Percentiles rank a stretch among this genome's conserved stretches.
Conservation (phyloP, 2,888 invertebrate species). For the Cyaniris semiargus region DNA sequence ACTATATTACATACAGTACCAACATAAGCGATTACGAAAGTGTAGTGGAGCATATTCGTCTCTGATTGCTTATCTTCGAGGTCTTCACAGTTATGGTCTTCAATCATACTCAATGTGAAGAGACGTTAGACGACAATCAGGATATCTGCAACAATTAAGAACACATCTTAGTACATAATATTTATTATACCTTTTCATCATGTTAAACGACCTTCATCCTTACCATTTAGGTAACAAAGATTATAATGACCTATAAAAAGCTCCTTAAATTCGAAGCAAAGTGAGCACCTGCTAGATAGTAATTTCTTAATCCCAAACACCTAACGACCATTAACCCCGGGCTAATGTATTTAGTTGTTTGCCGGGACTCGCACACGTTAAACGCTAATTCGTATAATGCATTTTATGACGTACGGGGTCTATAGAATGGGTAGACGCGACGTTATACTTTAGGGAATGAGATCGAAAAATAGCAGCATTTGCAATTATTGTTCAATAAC, state of each 20-base stretch:
- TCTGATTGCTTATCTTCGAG: too few species aligned
- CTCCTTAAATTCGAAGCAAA: not conserved
- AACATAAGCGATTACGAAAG: too few species aligned
- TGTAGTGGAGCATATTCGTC: too few species aligned
- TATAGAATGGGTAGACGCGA: slow-evolving; percentile 45
- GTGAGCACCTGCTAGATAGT: not conserved
- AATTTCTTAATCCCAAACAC: slow-evolving; percentile 34
- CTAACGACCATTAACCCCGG: slow-evolving; percentile 41
- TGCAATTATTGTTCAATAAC: too few species aligned
- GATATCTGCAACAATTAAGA: not conserved
- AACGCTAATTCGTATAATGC: slow-evolving; percentile 64
- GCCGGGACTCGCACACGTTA: slow-evolving; percentile 52
- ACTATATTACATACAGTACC: too few species aligned
- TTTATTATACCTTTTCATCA: not conserved
- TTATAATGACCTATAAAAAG: not conserved
- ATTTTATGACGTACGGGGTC: slow-evolving; percentile 55
- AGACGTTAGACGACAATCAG: not conserved
- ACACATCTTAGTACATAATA: not conserved
- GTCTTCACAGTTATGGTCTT: too few species aligned
- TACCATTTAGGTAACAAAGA: not conserved
- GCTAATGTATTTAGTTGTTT: slow-evolving; percentile 58
- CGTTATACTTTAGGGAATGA: slow-evolving; percentile 9
- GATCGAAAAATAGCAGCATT: not conserved
- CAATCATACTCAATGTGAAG: too few species aligned
- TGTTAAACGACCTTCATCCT: not conserved